Base-by-base conservation (phyloP, 2,888 invertebrate species). In the Sussaba pulchella region DNA sequence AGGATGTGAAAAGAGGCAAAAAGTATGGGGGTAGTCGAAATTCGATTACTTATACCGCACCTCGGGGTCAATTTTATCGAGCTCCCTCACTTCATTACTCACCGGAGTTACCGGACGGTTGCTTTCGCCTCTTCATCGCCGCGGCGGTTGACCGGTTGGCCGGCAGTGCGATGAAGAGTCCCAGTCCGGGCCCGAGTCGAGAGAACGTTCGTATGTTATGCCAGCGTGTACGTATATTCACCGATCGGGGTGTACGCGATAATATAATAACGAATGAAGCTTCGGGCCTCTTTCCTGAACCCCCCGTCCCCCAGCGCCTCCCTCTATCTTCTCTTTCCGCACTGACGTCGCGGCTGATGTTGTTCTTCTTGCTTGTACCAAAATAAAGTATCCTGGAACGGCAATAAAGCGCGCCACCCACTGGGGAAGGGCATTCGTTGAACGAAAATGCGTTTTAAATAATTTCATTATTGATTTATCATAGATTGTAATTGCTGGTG, bases 1-100 rank as follows among this genome's bases (percentile, higher is more conserved):
- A 59, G 5, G 24, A 6, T 5, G 2, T 6, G 36, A 26, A 59
- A 41, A 67, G 31, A 10, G 31, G 31, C 9, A 9, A 45, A 39
- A 80, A 72, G 76, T 69, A 80, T 76, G 80, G n/a, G n/a, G n/a
- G 80, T 67, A 72, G 77, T 81, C 70, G 77, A 81, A 81, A 81
- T 81, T 81, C 77, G 81, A 81, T 81, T 81, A 81, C 81, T 81
- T 77, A 81, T 77, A 74, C 73, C 73, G 81, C 81, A 77, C 81
- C 81, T 81, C 77, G 77, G 73, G 81, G 77, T 81, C 77, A 81
- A 73, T 81, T 77, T 77, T 81, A 81, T 81, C 81, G 81, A 81
- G 81, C 77, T 81, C 73, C 81, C 77, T 81, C 81, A 78, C 81
- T 81, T 81, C 77, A 78, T 78, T 81, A 81, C 77, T 78, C 77